Base-by-base conservation (phyloP, 2,797 vertebrate species). In the Myotis findleyi region DNA sequence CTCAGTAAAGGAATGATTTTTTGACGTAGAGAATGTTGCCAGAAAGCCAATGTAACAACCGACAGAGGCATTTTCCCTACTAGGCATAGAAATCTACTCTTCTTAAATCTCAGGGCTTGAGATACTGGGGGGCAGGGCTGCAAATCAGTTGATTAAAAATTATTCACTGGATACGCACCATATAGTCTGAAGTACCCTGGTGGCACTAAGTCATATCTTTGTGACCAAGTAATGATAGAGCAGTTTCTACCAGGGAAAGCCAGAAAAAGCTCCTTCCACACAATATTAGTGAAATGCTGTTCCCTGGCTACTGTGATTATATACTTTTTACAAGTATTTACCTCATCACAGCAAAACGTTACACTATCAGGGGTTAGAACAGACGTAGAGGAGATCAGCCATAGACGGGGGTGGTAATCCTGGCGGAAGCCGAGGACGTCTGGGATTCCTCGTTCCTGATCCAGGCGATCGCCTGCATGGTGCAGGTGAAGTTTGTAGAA, bases 101-200 rank as follows among this genome's bases (percentile, higher is more conserved):
- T 83, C 87, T 86, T 72, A 81, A 69, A 76, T 87, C 47, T 83
- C 33, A 81, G 49, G 62, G 41, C n/a, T 76, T 68, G 47, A 92
- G 25, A 27, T 62, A 69, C 0, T 51, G 17, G 14, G 33, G 38
- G 57, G 20, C 30, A 14, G 53, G 36, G 20, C 36, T 12, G n/a
- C 44, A 55, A 51, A 30, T 41, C 62, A 36, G 72, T 47, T 73
- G 66, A 55, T 69, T 76, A 95, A 64, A 80, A 72, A 87, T 68
- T 83, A 64, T 41, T 92, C 80, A 64, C 53, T n/a, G 71, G 57
- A 89, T n/a, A 47, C 9, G 18, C 14, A 64, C 71, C 72, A 57
- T 75, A 53, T 53, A 62, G 30, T 86, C 51, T 59, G 62, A 83
- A 76, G 81, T 17, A 49, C 44, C 66, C 75, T 1, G 4, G 30